These are phyloP conservation scores for Trichacis sp. DNA, from an alignment of 2,888 invertebrate species.

Conservation along the genomic window DNA sequence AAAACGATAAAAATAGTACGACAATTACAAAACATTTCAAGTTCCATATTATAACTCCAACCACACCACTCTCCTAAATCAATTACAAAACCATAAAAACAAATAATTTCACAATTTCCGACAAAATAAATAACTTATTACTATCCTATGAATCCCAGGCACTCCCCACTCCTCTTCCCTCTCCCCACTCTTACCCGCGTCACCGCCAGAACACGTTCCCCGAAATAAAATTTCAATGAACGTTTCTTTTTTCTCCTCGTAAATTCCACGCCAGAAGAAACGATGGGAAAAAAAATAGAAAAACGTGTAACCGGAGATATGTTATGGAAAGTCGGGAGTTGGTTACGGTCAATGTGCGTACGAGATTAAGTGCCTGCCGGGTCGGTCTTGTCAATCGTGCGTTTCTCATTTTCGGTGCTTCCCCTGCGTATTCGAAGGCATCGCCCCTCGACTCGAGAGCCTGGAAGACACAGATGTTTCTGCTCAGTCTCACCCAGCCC, in stretches of 20 bases:
- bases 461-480: conserved; percentile 8
- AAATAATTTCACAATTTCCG: too few species aligned
- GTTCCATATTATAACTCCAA: too few species aligned
- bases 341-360: conserved; percentile 23
- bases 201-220: too few species aligned
- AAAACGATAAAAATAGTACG: too few species aligned
- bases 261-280: neutral
- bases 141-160: too few species aligned
- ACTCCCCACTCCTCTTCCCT: too few species aligned
- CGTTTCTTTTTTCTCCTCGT: neutral
- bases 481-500: neutral
- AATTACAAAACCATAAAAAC: too few species aligned
- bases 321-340: conserved; percentile 26
- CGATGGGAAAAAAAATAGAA: neutral
- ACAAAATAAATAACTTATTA: too few species aligned
- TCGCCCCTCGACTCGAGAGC: conserved; percentile 1
- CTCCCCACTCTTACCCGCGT: too few species aligned
- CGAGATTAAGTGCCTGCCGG: neutral
- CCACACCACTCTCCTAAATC: too few species aligned
- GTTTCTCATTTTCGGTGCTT: conserved; percentile 12
- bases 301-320: conserved; percentile 1
- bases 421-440: neutral
- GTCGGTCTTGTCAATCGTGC: conserved; percentile 17
- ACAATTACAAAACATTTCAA: too few species aligned
- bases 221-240: neutral